phyloP scores from a whole-genome alignment of 35 echinoderm and acorn worm genomes.

The Apostichopus parvimensis region DNA sequence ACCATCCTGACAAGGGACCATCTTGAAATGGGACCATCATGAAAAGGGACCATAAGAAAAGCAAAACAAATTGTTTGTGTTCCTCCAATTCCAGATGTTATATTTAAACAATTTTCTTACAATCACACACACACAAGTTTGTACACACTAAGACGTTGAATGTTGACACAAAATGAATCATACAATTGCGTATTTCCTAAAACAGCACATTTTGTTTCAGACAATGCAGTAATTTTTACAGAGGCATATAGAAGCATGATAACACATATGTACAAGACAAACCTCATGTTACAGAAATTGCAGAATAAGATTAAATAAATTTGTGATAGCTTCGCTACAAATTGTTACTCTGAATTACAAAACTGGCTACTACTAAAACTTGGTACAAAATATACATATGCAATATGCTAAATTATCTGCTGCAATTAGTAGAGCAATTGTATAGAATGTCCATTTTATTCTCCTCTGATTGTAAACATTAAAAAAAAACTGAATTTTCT shows the following conservation, averaged over 20 bases:
- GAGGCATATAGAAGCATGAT: conserved; percentile 23
- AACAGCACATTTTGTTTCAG: conserved; percentile 36
- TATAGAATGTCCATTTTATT: not conserved
- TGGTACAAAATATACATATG: conserved; percentile 52
- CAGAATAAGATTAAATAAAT: conserved; percentile 36
- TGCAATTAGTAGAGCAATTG: not conserved
- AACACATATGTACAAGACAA: conserved; percentile 48
- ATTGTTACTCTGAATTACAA: conserved; percentile 19
- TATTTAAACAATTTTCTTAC: conserved; percentile 54
- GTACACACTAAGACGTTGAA: conserved; percentile 44
- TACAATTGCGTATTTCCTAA: conserved; percentile 51
- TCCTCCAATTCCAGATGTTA: conserved; percentile 53
- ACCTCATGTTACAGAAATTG: conserved; percentile 22
- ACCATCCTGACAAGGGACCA: no score
- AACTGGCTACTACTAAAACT: conserved; percentile 34
- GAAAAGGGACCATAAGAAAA: not conserved
- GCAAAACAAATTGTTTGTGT: conserved; percentile 16
- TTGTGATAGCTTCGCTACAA: conserved; percentile 56
- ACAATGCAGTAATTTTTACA: conserved; percentile 19
- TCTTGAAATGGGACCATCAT: no score
- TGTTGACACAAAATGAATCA: conserved; percentile 19
- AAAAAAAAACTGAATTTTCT: not conserved
- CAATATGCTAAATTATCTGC: not conserved
- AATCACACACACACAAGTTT: conserved; percentile 64
- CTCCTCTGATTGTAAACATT: not conserved